These are phyloP conservation scores for Cyclura pinguis DNA, from an alignment of 2,797 vertebrate species.

Conservation along the genomic window DNA sequence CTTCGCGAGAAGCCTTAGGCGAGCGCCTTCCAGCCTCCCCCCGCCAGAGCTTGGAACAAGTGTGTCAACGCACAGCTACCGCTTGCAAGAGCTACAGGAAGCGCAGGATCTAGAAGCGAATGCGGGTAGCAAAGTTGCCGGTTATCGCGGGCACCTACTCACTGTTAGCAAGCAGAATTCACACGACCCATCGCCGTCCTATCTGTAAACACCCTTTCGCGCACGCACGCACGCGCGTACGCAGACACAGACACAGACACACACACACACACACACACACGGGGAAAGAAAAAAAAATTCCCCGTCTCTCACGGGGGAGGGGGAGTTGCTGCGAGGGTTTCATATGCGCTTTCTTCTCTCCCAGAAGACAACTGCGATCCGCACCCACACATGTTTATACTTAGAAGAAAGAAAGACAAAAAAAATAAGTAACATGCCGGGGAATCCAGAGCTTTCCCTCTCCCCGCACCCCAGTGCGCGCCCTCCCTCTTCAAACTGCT, in stretches of 20 bases:
- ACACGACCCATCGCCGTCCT: neutral
- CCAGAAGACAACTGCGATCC: neutral
- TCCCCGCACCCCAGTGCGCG: neutral
- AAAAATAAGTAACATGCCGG: neutral
- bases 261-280: no score
- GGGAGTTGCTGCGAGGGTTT: neutral
- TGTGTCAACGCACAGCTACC: neutral
- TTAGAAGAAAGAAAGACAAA: no score
- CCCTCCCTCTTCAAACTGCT: neutral
- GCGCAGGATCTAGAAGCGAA: neutral
- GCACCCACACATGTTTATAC: slow-evolving; percentile 34
- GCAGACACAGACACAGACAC: no score
- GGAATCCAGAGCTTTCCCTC: neutral
- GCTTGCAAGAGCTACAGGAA: slow-evolving; percentile 16
- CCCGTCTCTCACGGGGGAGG: neutral
- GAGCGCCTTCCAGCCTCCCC: slow-evolving; percentile 14
- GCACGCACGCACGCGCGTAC: neutral
- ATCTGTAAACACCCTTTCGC: neutral
- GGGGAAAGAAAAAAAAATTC: neutral
- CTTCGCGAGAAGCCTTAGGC: neutral
- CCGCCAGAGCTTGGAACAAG: slow-evolving; percentile 9
- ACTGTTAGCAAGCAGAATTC: neutral
- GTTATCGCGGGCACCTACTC: neutral
- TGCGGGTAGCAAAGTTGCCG: slow-evolving; percentile 4
- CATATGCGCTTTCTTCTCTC: neutral